Evolutionary conservation across 2,888 invertebrate species (phyloP), one percentile per base, ranked within the genome.

Genomic region (Tridacna crocea): DNA sequence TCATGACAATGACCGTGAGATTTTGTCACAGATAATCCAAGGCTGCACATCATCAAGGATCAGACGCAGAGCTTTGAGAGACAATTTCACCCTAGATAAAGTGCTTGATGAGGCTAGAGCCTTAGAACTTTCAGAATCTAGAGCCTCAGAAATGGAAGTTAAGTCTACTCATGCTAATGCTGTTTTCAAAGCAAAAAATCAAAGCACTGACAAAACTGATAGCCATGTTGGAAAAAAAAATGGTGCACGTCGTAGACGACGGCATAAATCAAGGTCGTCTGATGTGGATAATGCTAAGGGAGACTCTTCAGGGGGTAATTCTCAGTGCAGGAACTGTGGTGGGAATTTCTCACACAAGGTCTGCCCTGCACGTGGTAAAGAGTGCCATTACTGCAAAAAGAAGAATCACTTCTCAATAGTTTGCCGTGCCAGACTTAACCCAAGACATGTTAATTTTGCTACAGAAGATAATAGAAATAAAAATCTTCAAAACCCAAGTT

Each of bases 301-400:
- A n/a, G n/a, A n/a, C n/a, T n/a, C n/a, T n/a, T 17, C 19, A 24
- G 15, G 13, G 19, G 24, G 47, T 24, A 46, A 19, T 60, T n/a
- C 27, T n/a, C 22, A 55, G 19, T 77, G 80, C 36, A 10, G 77
- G 8, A 77, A 81, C 60, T 81, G 81, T 77, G 81, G 77, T 8
- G 74, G 74, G 19, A 48, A 77, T 15, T 8, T 19, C 8, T 12
- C 8, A 10, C 73, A 73, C 48, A 51, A 51, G 13, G 22, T n/a
- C 13, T 80, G 77, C 27, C 74, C 77, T 15, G 74, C 77, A 36
- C 13, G n/a, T 19, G 81, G 81, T 8, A n/a, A 74, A 58, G 66
- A 68, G 48, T 81, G 77, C 58, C 24, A 65, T 55, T 73, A 58
- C 4, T 73, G 77, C 27, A 65, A 46, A 46, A 77, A 81, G 66